A percentile compares a stretch with the other conserved stretches of the same genome.
These are phyloP conservation scores for Dysidea cf. avara DNA, from an alignment of 37 sponge, comb jelly and placozoan species.

Conservation along the genomic window DNA sequence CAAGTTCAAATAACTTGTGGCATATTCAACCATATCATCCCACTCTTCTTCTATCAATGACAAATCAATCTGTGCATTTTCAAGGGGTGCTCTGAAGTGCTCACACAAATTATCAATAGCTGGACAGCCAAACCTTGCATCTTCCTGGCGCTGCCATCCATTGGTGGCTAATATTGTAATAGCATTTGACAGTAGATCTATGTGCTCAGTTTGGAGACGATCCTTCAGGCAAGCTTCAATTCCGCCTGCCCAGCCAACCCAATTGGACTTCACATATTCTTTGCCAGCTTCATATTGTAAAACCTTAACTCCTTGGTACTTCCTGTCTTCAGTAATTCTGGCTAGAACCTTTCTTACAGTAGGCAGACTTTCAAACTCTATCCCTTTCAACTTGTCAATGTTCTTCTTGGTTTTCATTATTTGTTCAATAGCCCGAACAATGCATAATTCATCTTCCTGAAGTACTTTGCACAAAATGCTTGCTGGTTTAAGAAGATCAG, in stretches of 20 bases:
- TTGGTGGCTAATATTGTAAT: conserved; percentile 25
- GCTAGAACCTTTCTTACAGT: conserved; percentile 33
- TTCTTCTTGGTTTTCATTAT: too few species aligned
- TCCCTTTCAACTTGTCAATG: conserved; percentile 26
- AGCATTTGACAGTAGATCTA: conserved; percentile 24
- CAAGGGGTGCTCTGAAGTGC: conserved; percentile 38
- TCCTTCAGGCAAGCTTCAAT: too few species aligned
- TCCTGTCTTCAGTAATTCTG: not conserved
- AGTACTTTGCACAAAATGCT: too few species aligned
- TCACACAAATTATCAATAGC: conserved; percentile 31
- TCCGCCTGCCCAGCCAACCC: too few species aligned
- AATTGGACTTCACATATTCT: too few species aligned
- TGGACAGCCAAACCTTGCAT: conserved; percentile 34
- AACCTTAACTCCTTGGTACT: too few species aligned
- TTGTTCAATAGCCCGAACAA: too few species aligned
- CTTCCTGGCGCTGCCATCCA: conserved; percentile 41
- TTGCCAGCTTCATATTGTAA: too few species aligned
- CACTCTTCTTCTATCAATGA: conserved; percentile 41
- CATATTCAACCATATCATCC: conserved; percentile 56
- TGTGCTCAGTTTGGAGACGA: conserved; percentile 17
- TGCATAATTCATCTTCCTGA: too few species aligned
- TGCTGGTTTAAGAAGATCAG: conserved; percentile 52
- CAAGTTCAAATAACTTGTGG: conserved; percentile 28
- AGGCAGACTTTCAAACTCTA: conserved; percentile 26
- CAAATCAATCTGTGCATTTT: conserved; percentile 30